Base-by-base conservation (phyloP, 2,888 invertebrate genomes). In the Cheilosia grossa region DNA sequence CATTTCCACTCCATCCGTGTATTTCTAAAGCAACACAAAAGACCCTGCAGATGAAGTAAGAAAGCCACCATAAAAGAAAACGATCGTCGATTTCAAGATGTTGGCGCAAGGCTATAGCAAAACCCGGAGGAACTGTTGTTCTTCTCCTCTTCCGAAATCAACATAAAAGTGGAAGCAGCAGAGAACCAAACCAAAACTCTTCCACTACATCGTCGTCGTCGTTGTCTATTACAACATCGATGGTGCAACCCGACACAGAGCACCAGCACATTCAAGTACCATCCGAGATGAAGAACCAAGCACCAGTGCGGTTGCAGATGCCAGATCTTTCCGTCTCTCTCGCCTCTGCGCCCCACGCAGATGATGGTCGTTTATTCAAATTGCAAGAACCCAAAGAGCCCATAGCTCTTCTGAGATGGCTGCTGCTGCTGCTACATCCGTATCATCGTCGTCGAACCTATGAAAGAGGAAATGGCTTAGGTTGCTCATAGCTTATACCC, bases 161-260 rank as follows among this genome's bases (percentile, higher is more conserved):
- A 37, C 69, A 61, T 59, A 44, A 69, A 40, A 53, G 40, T 42
- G 33, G 49, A 44, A 37, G n/a, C 73, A 56, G 56, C 40, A 42
- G 47, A 51, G 40, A 54, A 30, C 61, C 42, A 64, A 74, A 51
- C 24, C 24, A 24, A 51, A 21, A 37, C 13, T 37, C 37, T 13
- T 51, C 17, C 6, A 10, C 47, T 47, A 17, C 2, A 24, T 67
- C 63, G 75, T 75, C 70, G 40, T 49, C 51, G 37, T 49, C 30
- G 58, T 72, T 54, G 81, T 82, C 80, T 85, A 81, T 85, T 85
- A 81, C 85, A 85, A 85, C 81, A 85, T 85, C 80, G 85, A 85
- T 85, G 85, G 85, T 85, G 85, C 85, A 85, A 85, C 75, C 37
- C 81, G 75, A 77, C 75, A 81, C 81, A 81, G 75, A 69, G 79